phyloP scores from a whole-genome alignment of 1,140 invertebrate genomes.

The Theocolax elegans region DNA sequence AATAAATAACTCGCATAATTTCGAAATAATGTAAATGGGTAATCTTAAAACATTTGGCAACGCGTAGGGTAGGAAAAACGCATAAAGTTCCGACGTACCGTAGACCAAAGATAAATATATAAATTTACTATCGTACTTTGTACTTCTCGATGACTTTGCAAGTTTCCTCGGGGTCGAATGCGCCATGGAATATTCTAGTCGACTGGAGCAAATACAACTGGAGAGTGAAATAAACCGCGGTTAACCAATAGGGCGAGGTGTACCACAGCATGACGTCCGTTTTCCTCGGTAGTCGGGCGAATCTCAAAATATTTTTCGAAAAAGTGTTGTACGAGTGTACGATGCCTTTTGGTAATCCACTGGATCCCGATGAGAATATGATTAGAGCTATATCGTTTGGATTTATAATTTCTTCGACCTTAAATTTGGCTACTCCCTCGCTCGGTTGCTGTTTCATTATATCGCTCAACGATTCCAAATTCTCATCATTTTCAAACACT shows the following conservation, averaged over 20 bases:
- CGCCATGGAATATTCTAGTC: constrained; percentile 37
- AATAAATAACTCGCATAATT: too few species aligned
- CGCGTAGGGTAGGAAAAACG: too few species aligned
- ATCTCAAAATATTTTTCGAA: background rate
- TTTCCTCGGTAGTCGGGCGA: background rate
- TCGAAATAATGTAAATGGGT: too few species aligned
- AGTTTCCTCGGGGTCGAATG: constrained; percentile 38
- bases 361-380: constrained; percentile 53
- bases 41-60: too few species aligned
- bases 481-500: constrained; percentile 45
- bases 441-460: constrained; percentile 19
- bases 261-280: background rate
- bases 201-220: background rate
- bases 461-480: constrained; percentile 31
- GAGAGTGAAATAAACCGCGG: constrained; percentile 20
- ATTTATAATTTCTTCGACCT: constrained; percentile 33
- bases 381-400: constrained; percentile 46
- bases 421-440: constrained; percentile 28
- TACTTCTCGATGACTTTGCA: constrained; percentile 48
- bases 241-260: constrained; percentile 42
- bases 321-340: constrained; percentile 38
- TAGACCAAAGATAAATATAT: too few species aligned
- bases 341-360: constrained; percentile 49
- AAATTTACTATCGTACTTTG: too few species aligned
- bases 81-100: too few species aligned